Evolutionary conservation across 2,113 vertebrate genomes (phyloP).

Genomic region (Astur gentilis): DNA sequence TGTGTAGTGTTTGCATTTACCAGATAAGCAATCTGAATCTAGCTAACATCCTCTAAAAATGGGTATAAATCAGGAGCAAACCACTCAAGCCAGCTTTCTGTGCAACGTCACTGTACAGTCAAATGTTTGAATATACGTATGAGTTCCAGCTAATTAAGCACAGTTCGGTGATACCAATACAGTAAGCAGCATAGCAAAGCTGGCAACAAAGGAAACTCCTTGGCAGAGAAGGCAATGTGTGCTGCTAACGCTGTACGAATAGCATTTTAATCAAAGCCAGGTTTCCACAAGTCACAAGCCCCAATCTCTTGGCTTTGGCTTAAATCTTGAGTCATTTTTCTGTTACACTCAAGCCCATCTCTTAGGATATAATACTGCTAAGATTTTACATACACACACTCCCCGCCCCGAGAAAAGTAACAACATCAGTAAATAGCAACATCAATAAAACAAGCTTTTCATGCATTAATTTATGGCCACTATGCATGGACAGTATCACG

Average conservation of each 20-base stretch:
- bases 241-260: neutral
- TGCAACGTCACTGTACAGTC: accelerated
- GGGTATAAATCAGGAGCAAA: neutral
- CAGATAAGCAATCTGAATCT: neutral
- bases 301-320: neutral
- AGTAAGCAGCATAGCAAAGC: neutral
- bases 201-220: neutral
- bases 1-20: neutral
- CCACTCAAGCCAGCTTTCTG: neutral
- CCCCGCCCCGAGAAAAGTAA: neutral
- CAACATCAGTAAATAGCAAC: neutral
- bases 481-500: neutral
- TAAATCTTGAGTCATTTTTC: neutral
- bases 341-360: neutral
- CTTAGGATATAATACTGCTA: neutral
- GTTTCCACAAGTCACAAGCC: neutral
- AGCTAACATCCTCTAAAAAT: accelerated
- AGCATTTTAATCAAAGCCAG: conserved; percentile 28
- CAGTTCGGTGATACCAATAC: neutral
- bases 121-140: neutral
- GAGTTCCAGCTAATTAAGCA: neutral
- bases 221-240: neutral
- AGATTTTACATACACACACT: neutral
- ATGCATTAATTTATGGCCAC: neutral
- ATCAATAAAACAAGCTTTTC: neutral